phyloP scores from a whole-genome alignment of 2,888 invertebrate genomes.

The Leptinotarsa rubiginosa region DNA sequence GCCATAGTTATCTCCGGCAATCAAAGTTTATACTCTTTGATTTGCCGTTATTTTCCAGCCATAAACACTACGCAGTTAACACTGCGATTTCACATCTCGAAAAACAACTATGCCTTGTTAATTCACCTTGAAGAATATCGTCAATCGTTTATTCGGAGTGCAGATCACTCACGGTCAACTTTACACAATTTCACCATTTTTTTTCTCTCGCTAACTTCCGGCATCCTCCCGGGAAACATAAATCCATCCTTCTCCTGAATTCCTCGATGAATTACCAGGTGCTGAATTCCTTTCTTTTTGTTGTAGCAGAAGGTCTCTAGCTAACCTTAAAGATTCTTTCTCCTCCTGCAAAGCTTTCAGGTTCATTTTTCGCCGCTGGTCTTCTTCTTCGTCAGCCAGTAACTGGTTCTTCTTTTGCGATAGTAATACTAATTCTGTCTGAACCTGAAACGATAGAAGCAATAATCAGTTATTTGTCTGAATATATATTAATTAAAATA shows the following conservation, averaged over 20 bases:
- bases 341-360: conserved; percentile 65
- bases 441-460: conserved; percentile 68
- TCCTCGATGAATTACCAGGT: conserved; percentile 44
- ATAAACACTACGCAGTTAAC: no score
- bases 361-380: conserved; percentile 56
- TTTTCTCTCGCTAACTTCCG: conserved; percentile 31
- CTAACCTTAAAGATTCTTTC: conserved; percentile 74
- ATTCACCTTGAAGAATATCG: background rate
- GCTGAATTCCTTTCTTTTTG: conserved; percentile 68
- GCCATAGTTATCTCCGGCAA: no score
- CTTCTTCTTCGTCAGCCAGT: conserved; percentile 74
- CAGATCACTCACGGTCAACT: background rate
- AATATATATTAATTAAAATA: no score
- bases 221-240: conserved; percentile 54
- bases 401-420: conserved; percentile 83
- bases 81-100: background rate
- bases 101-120: background rate
- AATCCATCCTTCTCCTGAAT: conserved; percentile 56
- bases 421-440: conserved; percentile 86
- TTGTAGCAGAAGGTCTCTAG: conserved; percentile 75
- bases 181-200: conserved; percentile 6
- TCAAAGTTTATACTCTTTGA: no score
- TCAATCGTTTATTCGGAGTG: background rate
- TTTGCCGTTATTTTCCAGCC: background rate
- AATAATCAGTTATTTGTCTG: background rate